Conservation (phyloP, 1,140 invertebrate genomes). For the Melanaphis sacchari region DNA sequence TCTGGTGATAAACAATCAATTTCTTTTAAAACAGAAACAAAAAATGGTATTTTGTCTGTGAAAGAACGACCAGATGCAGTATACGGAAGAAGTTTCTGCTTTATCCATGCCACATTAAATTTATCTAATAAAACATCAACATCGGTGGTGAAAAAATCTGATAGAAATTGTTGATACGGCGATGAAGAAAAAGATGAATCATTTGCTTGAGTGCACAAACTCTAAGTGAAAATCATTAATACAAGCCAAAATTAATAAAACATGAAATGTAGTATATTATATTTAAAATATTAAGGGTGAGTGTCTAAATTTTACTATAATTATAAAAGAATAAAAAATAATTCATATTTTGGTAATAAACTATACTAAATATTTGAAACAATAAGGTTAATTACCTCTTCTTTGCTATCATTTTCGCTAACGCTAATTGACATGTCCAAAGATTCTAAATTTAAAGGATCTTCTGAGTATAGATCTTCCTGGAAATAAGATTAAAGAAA, state of each 20-base stretch:
- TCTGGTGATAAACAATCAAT: constrained; percentile 56
- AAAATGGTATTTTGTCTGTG: constrained; percentile 54
- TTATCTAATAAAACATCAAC: constrained; percentile 41
- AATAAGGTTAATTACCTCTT: background rate
- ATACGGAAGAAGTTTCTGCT: constrained; percentile 43
- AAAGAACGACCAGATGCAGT: constrained; percentile 37
- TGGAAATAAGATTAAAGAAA: background rate
- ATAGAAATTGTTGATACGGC: constrained; percentile 51
- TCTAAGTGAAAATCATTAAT: constrained; percentile 14
- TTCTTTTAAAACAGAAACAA: constrained; percentile 53
- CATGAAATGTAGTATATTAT: background rate
- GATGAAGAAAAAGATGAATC: constrained; percentile 41
- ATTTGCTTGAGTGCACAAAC: constrained; percentile 7
- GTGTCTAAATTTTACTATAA: background rate
- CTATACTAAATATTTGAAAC: background rate
- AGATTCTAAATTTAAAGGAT: constrained; percentile 34
- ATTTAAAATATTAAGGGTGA: background rate
- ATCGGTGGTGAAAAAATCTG: constrained; percentile 19
- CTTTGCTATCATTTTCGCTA: constrained; percentile 25
- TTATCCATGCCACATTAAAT: constrained; percentile 52
- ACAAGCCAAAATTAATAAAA: background rate
- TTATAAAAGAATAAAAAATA: background rate
- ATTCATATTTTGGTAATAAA: background rate
- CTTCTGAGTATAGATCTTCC: constrained; percentile 24
- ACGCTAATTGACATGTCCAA: constrained; percentile 33